Conservation (phyloP, 2,797 vertebrate species). For the Eupleurogrammus muticus region DNA sequence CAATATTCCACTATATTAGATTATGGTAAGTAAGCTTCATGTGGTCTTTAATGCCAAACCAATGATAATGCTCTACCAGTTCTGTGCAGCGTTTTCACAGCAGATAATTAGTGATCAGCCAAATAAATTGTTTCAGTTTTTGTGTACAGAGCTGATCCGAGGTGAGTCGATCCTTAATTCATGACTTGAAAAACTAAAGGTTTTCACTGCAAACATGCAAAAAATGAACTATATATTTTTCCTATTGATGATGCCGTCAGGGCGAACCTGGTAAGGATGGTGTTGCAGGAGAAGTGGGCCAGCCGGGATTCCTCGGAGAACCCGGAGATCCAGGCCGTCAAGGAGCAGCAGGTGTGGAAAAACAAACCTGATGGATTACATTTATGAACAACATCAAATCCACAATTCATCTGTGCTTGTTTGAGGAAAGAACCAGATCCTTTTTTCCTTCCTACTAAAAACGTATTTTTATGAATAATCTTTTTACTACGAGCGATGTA, state of each 20-base stretch:
- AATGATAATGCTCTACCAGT: constrained; percentile 29
- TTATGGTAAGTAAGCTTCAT: constrained; percentile 34
- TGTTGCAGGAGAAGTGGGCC: constrained; percentile 80
- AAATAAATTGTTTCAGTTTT: constrained; percentile 36
- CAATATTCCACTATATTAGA: constrained; percentile 62
- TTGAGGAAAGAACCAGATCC: constrained; percentile 4
- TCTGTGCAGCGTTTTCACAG: constrained; percentile 33
- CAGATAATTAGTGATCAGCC: constrained; percentile 17
- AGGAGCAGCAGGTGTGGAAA: constrained; percentile 79
- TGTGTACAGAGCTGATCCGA: constrained; percentile 21
- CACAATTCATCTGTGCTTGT: constrained; percentile 20
- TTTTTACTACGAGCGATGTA: neutral
- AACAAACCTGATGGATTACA: constrained; percentile 10
- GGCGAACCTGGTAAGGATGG: constrained; percentile 83
- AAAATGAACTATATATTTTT: constrained; percentile 51
- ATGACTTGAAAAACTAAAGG: constrained; percentile 15
- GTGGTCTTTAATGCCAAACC: constrained; percentile 42
- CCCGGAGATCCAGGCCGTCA: constrained; percentile 79
- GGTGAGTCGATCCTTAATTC: constrained; percentile 16
- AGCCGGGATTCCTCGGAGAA: constrained; percentile 85
- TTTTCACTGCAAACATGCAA: constrained; percentile 31
- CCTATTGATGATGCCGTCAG: constrained; percentile 72
- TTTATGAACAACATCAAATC: constrained; percentile 18
- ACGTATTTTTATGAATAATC: neutral
- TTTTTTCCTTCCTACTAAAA: neutral